Base-by-base conservation (phyloP, 2,888 invertebrate genomes). In the Agapostemon virescens region DNA sequence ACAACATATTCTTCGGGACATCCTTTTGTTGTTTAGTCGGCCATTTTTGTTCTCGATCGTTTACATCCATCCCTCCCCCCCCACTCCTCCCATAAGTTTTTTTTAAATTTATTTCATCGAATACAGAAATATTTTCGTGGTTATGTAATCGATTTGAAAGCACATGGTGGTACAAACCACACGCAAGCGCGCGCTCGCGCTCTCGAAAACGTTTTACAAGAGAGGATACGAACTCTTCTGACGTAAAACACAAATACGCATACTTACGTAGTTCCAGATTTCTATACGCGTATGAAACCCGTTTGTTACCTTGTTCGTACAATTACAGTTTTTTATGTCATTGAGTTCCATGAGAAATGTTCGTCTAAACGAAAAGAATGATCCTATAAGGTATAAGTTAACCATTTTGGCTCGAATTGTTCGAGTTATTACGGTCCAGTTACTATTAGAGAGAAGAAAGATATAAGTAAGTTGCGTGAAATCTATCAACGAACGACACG, bases 401-500 rank as follows among this genome's bases (percentile, higher is more conserved):
- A 78, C 68, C 30, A 72, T 63, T 70, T 76, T 52, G 64, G 45
- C 45, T 69, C 79, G 72, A 66, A 45, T 58, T 68, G 30, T 26
- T 68, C 71, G 74, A 61, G 64, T 40, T 76, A 30, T 52, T 78
- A 79, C 71, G 61, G 79, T 73, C 72, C 79, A 79, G 79, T 80
- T 79, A 73, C 79, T 70, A 76, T 67, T 72, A 72, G 66, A 67
- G 66, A 67, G 36, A 30, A 45, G 63, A 75, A 61, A 17, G 67
- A 49, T 74, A 77, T 76, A 78, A 73, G 58, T 45, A 68, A 67
- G 77, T 84, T 49, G 61, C 71, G 15, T 70, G 71, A 74, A 74
- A 79, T 77, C 69, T 63, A 81, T 80, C 82, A 84, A 86, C 81
- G 87, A 84, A 76, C 68, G 76, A 79, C 67, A 72, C 40, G 74